Evolutionary conservation across 2,113 vertebrate species (phyloP), one percentile per base, ranked within the genome.

Genomic region (Alectura lathami): DNA sequence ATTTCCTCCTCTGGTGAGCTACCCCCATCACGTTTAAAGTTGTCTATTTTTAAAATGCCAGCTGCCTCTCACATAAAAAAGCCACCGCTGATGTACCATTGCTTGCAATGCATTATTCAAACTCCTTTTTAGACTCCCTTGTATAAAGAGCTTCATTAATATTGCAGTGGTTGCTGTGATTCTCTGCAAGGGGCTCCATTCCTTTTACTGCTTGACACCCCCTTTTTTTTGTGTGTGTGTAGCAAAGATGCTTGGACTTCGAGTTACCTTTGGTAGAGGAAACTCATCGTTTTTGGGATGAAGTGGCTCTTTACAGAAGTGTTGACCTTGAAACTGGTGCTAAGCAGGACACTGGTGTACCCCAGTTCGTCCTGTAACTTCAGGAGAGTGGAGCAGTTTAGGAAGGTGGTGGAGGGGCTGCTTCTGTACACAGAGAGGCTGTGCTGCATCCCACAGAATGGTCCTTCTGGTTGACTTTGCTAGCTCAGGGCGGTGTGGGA

Each of bases 21-120:
- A 51, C 77, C 78, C 94, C 82, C 83, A 86, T 94, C 92, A 74
- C 96, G 83, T 82, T 93, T 86, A 72, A 93, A 96, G 80, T 91
- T 95, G 94, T 91, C 95, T 96, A 95, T 97, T 97, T 95, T 92
- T 94, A 96, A 97, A 93, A 93, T 93, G 94, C 89, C 86, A 96
- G 92, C 95, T 96, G 93, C 89, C 77, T 96, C 91, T 93, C 1
- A 0, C 87, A 94, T 93, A 91, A 94, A 93, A 94, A 96, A 95
- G 76, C 92, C 82, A 38, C 78, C 78, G 91, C 88, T 96, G 91
- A 94, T 96, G 67, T 93, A 86, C 75, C n/a, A 18, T 93, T 96
- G 91, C 94, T 90, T 92, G 91, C 93, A 93, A 94, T 97, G 89
- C 87, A 97, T 97, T 96, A 97, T 96, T 97, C 91, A 96, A 96